Base-by-base conservation (phyloP, 2,888 invertebrate species). In the Gymnocheta viridis region DNA sequence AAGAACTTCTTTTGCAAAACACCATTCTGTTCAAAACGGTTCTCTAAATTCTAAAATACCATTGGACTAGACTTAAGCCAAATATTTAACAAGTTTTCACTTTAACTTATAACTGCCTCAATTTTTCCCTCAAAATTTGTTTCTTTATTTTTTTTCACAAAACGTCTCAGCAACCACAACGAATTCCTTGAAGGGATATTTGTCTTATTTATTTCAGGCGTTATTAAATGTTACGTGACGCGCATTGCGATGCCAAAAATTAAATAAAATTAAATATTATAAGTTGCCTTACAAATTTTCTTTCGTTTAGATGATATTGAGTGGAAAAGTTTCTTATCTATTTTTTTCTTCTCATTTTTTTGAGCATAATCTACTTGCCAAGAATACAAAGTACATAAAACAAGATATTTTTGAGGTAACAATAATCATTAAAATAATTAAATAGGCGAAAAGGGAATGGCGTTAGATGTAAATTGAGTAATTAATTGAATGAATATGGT, bases 171-270 rank as follows among this genome's bases (percentile, higher is more conserved):
- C 54, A 62, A 51, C 69, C 62, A 35, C 54, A 44, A 47, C 7
- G 19, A 35, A 56, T 70, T 54, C 54, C 32, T 47, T 51, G 19
- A 47, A 47, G 10, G 44, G 27, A 54, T 14, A 54, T 41, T 51
- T 2, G 19, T 54, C 54, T 70, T 79, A 14, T 54, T 12, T 54
- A 72, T 35, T 72, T 64, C 7, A 44, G 70, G 51, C 70, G 22
- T 70, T 70, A 70, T 70, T 44, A 79, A 64, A 51, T 70, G 7
- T 54, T 79, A 64, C 79, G 79, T 79, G 79, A 79, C 54, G 56
- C 19, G 70, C 79, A 72, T 72, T 64, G n/a, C 9, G 72, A 79
- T 47, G 12, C 1, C 29, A 54, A 47, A 60, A 62, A 58, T 35
- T 5, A 58, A 60, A 47, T 27, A 27, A 58, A 78, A 60, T 41